Conservation (phyloP, 2,113 vertebrate species). For the Coracopsis vasa region DNA sequence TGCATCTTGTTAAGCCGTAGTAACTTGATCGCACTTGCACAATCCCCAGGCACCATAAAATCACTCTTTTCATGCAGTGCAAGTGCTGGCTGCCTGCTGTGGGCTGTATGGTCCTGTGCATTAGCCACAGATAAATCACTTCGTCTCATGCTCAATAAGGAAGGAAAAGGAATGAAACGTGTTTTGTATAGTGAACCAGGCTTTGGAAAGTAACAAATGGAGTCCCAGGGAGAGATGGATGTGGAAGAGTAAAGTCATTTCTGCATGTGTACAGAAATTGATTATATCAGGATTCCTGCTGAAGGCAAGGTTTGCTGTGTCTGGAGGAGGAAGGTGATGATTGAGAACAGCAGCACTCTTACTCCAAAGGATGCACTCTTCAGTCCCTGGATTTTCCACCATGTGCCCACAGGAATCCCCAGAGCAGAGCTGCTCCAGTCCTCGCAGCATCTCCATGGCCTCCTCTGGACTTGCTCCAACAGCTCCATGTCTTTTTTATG, state of each 20-base stretch:
- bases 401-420: background rate
- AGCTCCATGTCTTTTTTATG: background rate
- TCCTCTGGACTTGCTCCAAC: background rate
- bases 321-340: background rate
- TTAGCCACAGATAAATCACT: background rate
- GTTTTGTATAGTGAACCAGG: background rate
- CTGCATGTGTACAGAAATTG: background rate
- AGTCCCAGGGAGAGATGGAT: background rate
- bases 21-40: background rate
- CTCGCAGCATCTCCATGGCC: background rate
- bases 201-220: background rate
- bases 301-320: accelerated
- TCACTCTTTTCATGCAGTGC: background rate
- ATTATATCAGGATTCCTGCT: background rate
- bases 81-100: background rate
- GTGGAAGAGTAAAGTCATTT: background rate
- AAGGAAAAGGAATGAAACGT: background rate
- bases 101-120: background rate
- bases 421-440: background rate
- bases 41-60: background rate
- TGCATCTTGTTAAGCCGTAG: background rate
- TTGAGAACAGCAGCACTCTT: background rate
- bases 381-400: background rate
- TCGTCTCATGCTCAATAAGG: background rate
- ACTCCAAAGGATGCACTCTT: background rate